Evolutionary conservation across 2,797 vertebrate genomes (phyloP), one percentile per base, ranked within the genome.

Genomic region (Myripristis jacobus): DNA sequence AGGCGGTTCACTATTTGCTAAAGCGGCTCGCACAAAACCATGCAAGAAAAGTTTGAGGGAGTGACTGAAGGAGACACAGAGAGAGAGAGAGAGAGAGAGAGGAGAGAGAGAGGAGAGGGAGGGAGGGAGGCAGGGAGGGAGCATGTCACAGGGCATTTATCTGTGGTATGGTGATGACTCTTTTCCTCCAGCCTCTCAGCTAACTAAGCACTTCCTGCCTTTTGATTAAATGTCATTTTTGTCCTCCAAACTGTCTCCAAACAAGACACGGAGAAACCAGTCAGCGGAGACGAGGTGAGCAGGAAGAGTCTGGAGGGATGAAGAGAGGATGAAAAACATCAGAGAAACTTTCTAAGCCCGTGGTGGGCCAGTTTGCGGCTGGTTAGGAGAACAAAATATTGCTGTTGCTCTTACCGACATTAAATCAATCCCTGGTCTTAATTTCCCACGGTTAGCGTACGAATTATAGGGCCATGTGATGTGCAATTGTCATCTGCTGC

Each of bases 91-190:
- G 77, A 88, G 27, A 29, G 27, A 29, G 27, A 29, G 88, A 73
- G 57, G 36, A 50, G 73, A 70, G 83, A 77, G 65, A 86, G 74
- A 74, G 64, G 85, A 80, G 77, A 88, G 27, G 6, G 27, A 29
- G 27, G 6, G 88, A 73, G 57, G 2, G 36, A 50, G 73, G 68
- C 82, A 77, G 75, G 86, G 83, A 75, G 85, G 83, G 80, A 66
- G 81, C 82, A 83, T 91, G 87, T 89, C 88, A 82, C 73, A 75
- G 74, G 81, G 86, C 77, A 81, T 91, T 92, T 90, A 91, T 92
- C 89, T 92, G 84, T 75, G 86, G 91, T 88, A 88, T 82, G 88
- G 82, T 89, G 90, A 92, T 92, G 90, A 91, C 89, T 90, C 85
- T 86, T 87, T 91, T 90, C 91, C 88, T 92, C 83, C 73, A 65